Evolutionary conservation across 2,888 invertebrate species (phyloP).

Genomic region (Tenthredo notha): DNA sequence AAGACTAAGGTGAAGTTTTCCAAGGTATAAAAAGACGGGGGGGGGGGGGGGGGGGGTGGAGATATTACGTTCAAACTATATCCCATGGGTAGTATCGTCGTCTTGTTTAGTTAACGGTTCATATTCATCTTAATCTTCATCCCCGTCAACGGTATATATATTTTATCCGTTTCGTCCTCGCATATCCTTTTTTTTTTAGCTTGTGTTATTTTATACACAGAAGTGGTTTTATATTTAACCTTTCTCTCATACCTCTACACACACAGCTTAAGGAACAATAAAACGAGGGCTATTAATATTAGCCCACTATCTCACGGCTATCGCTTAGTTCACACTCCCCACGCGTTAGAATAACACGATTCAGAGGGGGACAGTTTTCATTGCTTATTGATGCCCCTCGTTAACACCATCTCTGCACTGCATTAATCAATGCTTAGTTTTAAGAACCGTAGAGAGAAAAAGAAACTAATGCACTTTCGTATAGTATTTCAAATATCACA

Average conservation of each 20-base stretch:
- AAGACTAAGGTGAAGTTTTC: neutral
- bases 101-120: conserved; percentile 28
- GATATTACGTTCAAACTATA: neutral
- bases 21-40: neutral
- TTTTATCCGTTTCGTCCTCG: neutral
- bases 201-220: conserved; percentile 18
- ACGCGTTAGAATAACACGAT: conserved; percentile 73
- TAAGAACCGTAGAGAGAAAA: neutral
- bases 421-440: conserved; percentile 71
- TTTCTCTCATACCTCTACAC: conserved; percentile 35
- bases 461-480: conserved; percentile 57
- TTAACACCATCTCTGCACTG: conserved; percentile 74
- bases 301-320: conserved; percentile 71
- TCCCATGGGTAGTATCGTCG: neutral
- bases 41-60: no score
- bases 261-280: conserved; percentile 64
- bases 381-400: conserved; percentile 75
- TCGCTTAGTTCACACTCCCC: conserved; percentile 73
- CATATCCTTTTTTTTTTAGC: neutral
- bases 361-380: conserved; percentile 75
- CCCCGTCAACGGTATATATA: conserved; percentile 3
- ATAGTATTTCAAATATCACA: conserved; percentile 72
- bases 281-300: conserved; percentile 73
- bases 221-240: conserved; percentile 46
- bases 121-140: conserved; percentile 7